phyloP scores from a whole-genome alignment of 2,888 invertebrate genomes.

The Cataglyphis albicans region DNA sequence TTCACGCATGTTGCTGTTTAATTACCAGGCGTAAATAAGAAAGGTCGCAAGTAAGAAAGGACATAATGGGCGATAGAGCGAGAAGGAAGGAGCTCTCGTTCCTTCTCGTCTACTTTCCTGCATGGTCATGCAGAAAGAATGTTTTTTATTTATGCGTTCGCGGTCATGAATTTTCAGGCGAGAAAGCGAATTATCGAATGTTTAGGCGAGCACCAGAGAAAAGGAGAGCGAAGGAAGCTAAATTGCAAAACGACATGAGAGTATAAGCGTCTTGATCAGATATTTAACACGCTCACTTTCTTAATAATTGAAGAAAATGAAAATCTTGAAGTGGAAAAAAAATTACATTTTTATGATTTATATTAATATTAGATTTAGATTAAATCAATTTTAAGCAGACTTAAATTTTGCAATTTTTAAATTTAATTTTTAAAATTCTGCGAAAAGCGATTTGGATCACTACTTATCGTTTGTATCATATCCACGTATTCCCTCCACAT shows the following conservation, averaged over 20 bases:
- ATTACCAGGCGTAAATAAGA: constrained; percentile 29
- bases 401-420: background rate
- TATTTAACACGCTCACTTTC: background rate
- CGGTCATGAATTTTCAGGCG: constrained; percentile 64
- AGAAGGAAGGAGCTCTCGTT: background rate
- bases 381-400: background rate
- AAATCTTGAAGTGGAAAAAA: background rate
- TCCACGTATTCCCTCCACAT: background rate
- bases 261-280: background rate
- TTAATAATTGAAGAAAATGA: background rate
- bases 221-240: background rate
- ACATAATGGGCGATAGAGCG: background rate
- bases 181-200: constrained; percentile 69
- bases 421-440: background rate
- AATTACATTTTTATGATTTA: background rate
- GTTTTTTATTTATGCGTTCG: constrained; percentile 66
- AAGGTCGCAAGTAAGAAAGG: background rate
- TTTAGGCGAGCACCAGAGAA: constrained; percentile 1
- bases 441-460: background rate
- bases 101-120: too few species aligned
- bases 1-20: constrained; percentile 30
- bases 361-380: background rate
- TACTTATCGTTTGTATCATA: background rate
- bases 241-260: background rate
- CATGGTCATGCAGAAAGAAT: constrained; percentile 52